A percentile compares a stretch with the other conserved stretches of the same genome.
phyloP scores from a whole-genome alignment of 2,888 invertebrate genomes.

The Brenthis daphne region DNA sequence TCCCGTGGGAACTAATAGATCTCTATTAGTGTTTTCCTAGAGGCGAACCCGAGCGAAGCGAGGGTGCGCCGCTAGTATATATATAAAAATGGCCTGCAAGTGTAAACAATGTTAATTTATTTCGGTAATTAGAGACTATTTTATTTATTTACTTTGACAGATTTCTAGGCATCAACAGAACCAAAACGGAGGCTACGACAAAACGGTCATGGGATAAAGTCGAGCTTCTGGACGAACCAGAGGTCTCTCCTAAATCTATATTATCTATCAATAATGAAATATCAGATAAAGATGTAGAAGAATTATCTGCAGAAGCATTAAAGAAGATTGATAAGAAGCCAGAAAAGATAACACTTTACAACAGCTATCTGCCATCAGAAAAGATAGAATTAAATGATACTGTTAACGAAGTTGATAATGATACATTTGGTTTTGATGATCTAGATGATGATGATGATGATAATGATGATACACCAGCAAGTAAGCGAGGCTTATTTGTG shows the following conservation, averaged over 20 bases:
- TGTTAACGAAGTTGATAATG: conserved; percentile 41
- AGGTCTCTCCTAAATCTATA: conserved; percentile 47
- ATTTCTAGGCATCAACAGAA: conserved; percentile 59
- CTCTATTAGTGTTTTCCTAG: too few relatives aligned
- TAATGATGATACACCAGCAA: conserved; percentile 31
- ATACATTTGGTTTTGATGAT: conserved; percentile 50
- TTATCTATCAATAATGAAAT: conserved; percentile 59
- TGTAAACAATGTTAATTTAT: too few relatives aligned
- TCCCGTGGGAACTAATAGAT: too few relatives aligned
- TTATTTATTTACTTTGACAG: conserved; percentile 47
- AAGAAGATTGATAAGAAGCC: conserved; percentile 63
- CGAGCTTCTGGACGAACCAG: conserved; percentile 58
- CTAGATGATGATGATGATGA: conserved; percentile 40
- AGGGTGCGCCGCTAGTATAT: too few relatives aligned
- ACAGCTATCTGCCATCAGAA: conserved; percentile 56
- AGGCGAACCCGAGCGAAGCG: too few relatives aligned
- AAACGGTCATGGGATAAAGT: conserved; percentile 53
- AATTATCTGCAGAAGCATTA: conserved; percentile 57
- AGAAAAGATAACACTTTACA: conserved; percentile 64
- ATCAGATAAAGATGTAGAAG: conserved; percentile 63
- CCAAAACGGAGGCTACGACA: conserved; percentile 48
- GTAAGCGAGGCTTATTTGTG: conserved; percentile 54
- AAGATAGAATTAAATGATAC: conserved; percentile 39
- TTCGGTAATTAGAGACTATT: too few relatives aligned
- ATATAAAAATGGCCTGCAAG: too few relatives aligned